These are phyloP conservation scores for Pteropus rufus DNA, from an alignment of 2,797 vertebrate species.

Conservation along the genomic window DNA sequence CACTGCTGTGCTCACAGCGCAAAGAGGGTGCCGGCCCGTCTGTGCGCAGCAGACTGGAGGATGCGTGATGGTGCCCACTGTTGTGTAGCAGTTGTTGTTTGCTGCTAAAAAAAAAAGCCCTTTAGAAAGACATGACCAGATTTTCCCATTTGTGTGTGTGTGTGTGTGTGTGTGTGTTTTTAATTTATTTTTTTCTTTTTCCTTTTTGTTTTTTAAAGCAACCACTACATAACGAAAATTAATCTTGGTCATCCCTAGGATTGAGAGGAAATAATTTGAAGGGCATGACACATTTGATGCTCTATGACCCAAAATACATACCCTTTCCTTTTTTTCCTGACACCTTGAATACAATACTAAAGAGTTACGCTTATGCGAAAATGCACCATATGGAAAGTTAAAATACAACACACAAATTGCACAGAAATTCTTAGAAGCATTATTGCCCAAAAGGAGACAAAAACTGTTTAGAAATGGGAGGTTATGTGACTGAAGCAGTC, in stretches of 20 bases:
- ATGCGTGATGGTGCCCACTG: background rate
- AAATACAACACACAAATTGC: background rate
- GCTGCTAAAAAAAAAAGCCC: background rate
- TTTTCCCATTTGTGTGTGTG: background rate
- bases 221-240: background rate
- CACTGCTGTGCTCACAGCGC: accelerated
- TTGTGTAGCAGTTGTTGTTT: background rate
- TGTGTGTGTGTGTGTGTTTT: too few species aligned
- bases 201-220: background rate
- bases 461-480: background rate
- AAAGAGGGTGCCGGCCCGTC: background rate
- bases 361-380: background rate
- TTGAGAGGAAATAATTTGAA: background rate
- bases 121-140: background rate
- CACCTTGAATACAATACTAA: background rate
- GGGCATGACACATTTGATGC: background rate
- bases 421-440: background rate
- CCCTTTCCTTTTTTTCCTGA: background rate
- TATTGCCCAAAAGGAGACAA: background rate
- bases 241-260: background rate
- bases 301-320: background rate
- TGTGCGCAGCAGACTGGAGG: accelerated
- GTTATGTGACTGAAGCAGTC: background rate
- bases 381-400: background rate
- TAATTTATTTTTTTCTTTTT: background rate